Base-by-base conservation (phyloP, 92 coral and sea anemone species). In the Zoanthus sansibaricus region DNA sequence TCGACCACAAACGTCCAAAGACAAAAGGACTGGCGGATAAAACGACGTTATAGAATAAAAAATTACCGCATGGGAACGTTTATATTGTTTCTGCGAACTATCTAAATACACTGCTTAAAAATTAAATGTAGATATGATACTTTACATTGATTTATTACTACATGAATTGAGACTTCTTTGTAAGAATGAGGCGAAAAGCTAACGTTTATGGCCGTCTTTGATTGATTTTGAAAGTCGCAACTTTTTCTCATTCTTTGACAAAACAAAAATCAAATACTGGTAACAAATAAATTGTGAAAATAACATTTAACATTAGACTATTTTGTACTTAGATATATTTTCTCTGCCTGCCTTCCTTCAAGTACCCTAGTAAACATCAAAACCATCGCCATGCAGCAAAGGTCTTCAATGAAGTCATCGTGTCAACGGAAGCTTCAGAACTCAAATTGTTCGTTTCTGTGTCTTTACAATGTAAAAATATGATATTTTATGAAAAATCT, bases 341-440 rank as follows among this genome's bases (percentile, higher is more conserved):
- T 25, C 7, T 16, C 3, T 62, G 13, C 5, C 3, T 47, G 10
- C 20, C 11, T 73, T 46, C 55, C 47, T 48, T 48, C 42, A 44
- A 75, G 42, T 45, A 54, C 31, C 14, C 7, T 14, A 42, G 9
- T 37, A 44, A 46, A 7, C 14, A 5, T 68, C 59, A 10, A 44
- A 79, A 7, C 56, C 56, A 46, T 18, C 13, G 74, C 64, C 85
- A 47, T 30, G 9, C 12, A 66, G 47, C 62, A 12, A 80, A 66
- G 85, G 85, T 80, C 75, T 80, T 67, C 75, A 46, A 80, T 80
- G 85, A 80, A 66, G 85, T 80, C 74, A 80, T 80, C n/a, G 62
- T 64, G 85, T 80, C 85, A 80, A 49, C 25, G 3, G 42, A 37
- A 37, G 42, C 42, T 37, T 37, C 2, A 48, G 44, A 31, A 69